Conservation (phyloP, 1,140 invertebrate genomes). For the Choristoneura fumiferana region DNA sequence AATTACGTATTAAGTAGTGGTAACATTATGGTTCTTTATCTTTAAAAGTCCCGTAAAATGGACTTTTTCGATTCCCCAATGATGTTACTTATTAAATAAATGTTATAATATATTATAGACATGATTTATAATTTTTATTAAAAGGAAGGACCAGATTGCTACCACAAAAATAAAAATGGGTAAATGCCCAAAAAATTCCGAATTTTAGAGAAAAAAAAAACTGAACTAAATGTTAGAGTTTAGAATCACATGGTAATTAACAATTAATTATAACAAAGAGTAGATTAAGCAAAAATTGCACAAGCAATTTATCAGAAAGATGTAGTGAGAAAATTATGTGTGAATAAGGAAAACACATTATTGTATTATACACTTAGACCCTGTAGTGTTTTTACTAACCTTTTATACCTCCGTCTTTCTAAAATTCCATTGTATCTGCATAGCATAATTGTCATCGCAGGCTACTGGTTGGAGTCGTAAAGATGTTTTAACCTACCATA, state of each 20-base stretch:
- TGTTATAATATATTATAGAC: too few relatives aligned
- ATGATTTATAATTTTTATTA: neutral
- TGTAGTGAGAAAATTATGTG: slow-evolving; percentile 63
- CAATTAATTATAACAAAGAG: slow-evolving; percentile 6
- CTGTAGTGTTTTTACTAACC: slow-evolving; percentile 70
- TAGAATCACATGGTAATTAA: slow-evolving; percentile 34
- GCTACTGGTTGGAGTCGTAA: neutral
- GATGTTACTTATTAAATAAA: too few relatives aligned
- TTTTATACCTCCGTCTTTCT: slow-evolving; percentile 71
- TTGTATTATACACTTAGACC: slow-evolving; percentile 58
- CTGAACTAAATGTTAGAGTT: slow-evolving; percentile 26
- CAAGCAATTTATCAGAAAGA: slow-evolving; percentile 55
- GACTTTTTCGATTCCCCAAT: too few relatives aligned
- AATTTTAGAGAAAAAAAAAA: slow-evolving; percentile 27
- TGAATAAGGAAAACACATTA: slow-evolving; percentile 46
- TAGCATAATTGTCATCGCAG: neutral
- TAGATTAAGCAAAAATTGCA: slow-evolving; percentile 40
- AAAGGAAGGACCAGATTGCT: neutral
- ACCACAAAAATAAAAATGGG: neutral
- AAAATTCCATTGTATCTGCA: slow-evolving; percentile 30
- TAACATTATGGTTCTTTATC: too few relatives aligned
- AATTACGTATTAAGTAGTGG: too few relatives aligned
- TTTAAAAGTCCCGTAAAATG: too few relatives aligned
- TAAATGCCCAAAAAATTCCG: neutral
- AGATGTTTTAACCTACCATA: too few relatives aligned